Base-by-base conservation (phyloP, 2,888 invertebrate genomes). In the Amphipyra berbera region DNA sequence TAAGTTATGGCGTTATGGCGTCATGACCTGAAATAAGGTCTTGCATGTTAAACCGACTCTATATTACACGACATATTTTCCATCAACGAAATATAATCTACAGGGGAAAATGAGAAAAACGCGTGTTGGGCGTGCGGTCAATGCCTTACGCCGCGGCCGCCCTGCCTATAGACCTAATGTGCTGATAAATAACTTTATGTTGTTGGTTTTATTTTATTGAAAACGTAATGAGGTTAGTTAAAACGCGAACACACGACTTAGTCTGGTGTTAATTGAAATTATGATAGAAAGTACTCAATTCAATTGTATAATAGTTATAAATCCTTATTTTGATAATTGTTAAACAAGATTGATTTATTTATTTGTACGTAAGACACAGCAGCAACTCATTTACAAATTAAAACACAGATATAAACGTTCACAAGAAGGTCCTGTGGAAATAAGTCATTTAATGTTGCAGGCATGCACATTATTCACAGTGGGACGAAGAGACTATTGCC, bases 31-130 rank as follows among this genome's bases (percentile, higher is more conserved):
- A 84, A 88, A 87, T 83, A 85, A 85, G 81, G 82, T 83, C 77
- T 89, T 81, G 88, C 89, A 89, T 89, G 89, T 85, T 84, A 66
- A 76, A 84, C 78, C 79, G 72, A 75, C 76, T 72, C 82, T 83
- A 65, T 87, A 84, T 82, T 80, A 81, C 78, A 79, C 82, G 70
- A 81, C 77, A 83, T 84, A 83, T 87, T 86, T 85, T 79, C 58
- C 76, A 74, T 76, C 69, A 79, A 76, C 72, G 59, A 76, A 79
- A 79, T 81, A 73, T 76, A 70, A 57, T 65, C 67, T 77, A 61
- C 41, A 30, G 68, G 78, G 79, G 76, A 76, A 81, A 86, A 85
- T 83, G 82, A 81, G 80, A 76, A 78, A 85, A 85, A 80, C 82
- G 87, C 84, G 88, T 84, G 83, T 83, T 77, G 79, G 68, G 71